Evolutionary conservation across 2,797 vertebrate genomes (phyloP).

Genomic region (Neomorphus geoffroyi): DNA sequence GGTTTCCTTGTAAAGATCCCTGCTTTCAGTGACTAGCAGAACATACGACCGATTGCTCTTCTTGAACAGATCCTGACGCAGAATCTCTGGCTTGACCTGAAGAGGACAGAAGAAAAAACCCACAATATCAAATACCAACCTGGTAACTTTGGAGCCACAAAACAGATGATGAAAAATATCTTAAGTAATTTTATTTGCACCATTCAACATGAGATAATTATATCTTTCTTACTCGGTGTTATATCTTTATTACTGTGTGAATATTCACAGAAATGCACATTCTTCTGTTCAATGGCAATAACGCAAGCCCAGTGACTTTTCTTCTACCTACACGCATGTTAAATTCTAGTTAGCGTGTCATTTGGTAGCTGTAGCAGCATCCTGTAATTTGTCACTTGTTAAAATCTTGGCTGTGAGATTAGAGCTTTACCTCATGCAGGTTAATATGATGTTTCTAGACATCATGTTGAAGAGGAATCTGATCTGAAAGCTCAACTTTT

Average conservation of each 20-base stretch:
- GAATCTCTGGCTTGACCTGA: conserved; percentile 39
- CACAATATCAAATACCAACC: not conserved
- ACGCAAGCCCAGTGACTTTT: not conserved
- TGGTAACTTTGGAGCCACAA: not conserved
- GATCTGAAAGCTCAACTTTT: not conserved
- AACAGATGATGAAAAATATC: not conserved
- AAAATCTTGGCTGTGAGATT: not conserved
- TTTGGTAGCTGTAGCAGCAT: not conserved
- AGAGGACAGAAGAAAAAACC: not conserved
- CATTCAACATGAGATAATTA: not conserved
- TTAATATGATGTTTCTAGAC: not conserved
- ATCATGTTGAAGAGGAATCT: not conserved
- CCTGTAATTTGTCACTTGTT: not conserved
- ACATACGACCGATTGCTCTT: not conserved
- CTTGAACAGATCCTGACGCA: not conserved
- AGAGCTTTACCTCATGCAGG: not conserved
- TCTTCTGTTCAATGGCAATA: not conserved
- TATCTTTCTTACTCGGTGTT: not conserved
- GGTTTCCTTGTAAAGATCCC: not conserved
- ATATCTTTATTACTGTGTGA: not conserved
- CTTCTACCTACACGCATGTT: not conserved
- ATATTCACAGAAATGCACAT: not conserved
- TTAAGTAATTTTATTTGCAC: not conserved
- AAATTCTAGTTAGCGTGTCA: not conserved
- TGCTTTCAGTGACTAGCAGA: conserved; percentile 53